Conservation (phyloP, 2,797 vertebrate species). For the Aplochiton taeniatus region DNA sequence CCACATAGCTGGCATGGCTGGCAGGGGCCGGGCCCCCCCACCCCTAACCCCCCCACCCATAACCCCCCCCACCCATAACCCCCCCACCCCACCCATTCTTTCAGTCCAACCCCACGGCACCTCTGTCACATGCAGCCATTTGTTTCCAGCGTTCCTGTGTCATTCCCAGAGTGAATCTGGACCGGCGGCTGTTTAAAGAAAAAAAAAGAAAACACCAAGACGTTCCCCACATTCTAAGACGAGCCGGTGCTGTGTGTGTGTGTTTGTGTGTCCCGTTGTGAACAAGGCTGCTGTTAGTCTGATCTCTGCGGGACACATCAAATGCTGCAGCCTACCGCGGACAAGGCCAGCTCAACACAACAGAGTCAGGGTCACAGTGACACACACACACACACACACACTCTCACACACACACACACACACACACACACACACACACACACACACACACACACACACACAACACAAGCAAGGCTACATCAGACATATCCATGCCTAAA, state of each 20-base stretch:
- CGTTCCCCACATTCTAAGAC: neutral
- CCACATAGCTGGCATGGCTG: conserved; percentile 32
- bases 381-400: neutral
- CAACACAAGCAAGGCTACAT: neutral
- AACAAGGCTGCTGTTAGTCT: no score
- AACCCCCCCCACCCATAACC: neutral
- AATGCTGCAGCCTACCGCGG: no score
- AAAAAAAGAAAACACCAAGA: no score
- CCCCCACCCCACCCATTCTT: neutral
- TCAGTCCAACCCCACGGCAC: no score
- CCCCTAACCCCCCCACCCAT: neutral
- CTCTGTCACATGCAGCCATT: no score
- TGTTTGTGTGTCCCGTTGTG: neutral
- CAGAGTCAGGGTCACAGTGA: no score
- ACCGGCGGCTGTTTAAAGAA: no score
- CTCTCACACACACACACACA: neutral
- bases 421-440: neutral
- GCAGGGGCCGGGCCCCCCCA: conserved; percentile 6
- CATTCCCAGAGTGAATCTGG: no score
- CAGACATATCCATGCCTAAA: no score
- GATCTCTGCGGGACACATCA: no score
- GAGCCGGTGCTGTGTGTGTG: conserved; percentile 12
- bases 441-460: neutral
- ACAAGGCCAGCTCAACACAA: no score
- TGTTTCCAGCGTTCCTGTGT: no score